Evolutionary conservation across 1,140 invertebrate species (phyloP).

Genomic region (Apis laboriosa): DNA sequence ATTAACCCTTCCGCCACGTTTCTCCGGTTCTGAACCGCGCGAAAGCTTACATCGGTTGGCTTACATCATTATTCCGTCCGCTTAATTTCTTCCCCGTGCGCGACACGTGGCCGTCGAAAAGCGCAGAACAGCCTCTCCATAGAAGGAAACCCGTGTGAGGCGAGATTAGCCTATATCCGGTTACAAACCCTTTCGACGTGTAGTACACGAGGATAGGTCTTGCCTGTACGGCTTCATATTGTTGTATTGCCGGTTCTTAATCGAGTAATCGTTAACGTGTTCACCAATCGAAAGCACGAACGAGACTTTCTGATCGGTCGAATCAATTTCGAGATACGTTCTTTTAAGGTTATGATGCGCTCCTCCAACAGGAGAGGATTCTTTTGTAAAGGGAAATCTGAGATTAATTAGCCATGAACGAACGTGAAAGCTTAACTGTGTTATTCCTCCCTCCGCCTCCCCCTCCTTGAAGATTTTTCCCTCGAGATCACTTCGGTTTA

Average conservation of each 20-base stretch:
- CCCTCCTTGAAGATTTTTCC: neutral
- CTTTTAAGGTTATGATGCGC: neutral
- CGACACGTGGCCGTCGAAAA: constrained; percentile 24
- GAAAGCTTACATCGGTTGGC: constrained; percentile 31
- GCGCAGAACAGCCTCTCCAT: neutral
- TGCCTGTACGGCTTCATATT: constrained; percentile 62
- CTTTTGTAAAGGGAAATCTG: too few species aligned
- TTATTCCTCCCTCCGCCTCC: neutral
- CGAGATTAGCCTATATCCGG: constrained; percentile 66
- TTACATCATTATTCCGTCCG: constrained; percentile 39
- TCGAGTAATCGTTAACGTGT: neutral
- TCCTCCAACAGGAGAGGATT: neutral
- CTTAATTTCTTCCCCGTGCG: constrained; percentile 26
- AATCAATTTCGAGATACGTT: constrained; percentile 9
- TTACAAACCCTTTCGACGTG: constrained; percentile 64
- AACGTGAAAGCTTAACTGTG: neutral
- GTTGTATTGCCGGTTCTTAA: neutral
- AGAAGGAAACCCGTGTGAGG: constrained; percentile 52
- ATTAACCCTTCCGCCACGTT: neutral
- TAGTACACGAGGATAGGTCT: constrained; percentile 18
- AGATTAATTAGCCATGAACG: neutral
- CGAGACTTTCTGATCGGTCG: too few species aligned
- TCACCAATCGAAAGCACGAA: neutral
- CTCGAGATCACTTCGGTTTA: neutral
- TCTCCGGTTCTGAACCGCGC: neutral